Evolutionary conservation across 2,888 invertebrate genomes (phyloP).

Genomic region (Keiferia lycopersicella): DNA sequence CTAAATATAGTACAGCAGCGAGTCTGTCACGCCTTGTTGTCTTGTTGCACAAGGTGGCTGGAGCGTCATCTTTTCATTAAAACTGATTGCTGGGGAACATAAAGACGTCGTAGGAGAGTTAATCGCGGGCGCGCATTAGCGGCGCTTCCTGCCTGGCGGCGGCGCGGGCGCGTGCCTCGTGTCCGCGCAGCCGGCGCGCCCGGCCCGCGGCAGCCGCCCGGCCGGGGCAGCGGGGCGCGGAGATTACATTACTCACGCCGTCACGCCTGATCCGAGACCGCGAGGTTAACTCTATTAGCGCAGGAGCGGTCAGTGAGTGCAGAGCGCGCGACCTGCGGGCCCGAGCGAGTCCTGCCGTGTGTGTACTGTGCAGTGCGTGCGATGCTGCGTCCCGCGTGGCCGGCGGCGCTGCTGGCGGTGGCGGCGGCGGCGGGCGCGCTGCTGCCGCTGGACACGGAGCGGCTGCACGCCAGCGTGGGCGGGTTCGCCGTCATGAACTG

Average conservation of each 20-base stretch:
- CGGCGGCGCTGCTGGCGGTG: constrained; percentile 30
- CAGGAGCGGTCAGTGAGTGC: constrained; percentile 32
- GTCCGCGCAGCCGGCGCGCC: neutral
- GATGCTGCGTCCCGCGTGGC: constrained; percentile 27
- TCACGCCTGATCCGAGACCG: constrained; percentile 29
- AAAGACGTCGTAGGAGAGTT: constrained; percentile 28
- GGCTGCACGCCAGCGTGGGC: constrained; percentile 86
- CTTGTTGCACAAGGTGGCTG: constrained; percentile 8
- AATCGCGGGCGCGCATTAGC: constrained; percentile 27
- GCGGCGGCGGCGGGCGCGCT: constrained; percentile 43
- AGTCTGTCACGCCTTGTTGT: neutral
- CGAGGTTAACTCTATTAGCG: constrained; percentile 34
- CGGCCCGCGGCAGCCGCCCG: constrained; percentile 27
- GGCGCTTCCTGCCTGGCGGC: constrained; percentile 27
- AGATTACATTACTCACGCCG: constrained; percentile 27
- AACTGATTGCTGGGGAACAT: constrained; percentile 28
- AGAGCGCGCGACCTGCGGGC: constrained; percentile 23
- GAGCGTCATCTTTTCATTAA: constrained; percentile 25
- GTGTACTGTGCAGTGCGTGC: constrained; percentile 18
- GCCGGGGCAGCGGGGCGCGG: constrained; percentile 23
- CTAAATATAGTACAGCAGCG: neutral
- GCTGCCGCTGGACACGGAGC: constrained; percentile 67
- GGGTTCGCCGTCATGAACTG: constrained; percentile 91
- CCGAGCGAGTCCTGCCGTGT: neutral
- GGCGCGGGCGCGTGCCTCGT: constrained; percentile 24